Percentiles rank a stretch among this genome's conserved stretches.
Conservation (phyloP, 2,113 vertebrate species). For the Tenebrosternarchus preto region DNA sequence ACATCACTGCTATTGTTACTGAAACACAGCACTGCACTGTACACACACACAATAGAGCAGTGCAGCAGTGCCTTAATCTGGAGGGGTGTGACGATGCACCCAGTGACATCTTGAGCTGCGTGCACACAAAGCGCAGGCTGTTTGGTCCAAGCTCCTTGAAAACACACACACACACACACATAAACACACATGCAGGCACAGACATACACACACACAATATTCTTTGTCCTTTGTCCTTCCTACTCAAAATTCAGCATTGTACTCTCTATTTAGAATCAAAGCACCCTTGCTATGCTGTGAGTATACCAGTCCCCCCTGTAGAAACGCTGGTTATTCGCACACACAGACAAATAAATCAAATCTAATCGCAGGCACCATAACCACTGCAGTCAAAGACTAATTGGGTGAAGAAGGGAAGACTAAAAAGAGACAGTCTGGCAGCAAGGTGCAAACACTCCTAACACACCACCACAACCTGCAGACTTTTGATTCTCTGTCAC, state of each 20-base stretch:
- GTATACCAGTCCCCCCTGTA: background rate
- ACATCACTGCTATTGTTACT: slow-evolving; percentile 12
- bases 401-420: slow-evolving; percentile 9
- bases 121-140: slow-evolving; percentile 42
- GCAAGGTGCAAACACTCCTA: slow-evolving; percentile 28
- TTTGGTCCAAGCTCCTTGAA: slow-evolving; percentile 23
- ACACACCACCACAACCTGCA: slow-evolving; percentile 4
- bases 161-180: slow-evolving; percentile 28
- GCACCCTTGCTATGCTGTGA: background rate
- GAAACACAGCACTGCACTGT: slow-evolving; percentile 9
- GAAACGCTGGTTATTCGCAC: slow-evolving; percentile 21
- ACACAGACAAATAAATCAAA: slow-evolving; percentile 21
- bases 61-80: background rate
- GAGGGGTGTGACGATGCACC: slow-evolving; percentile 19
- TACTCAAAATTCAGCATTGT: slow-evolving; percentile 16
- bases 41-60: slow-evolving; percentile 2
- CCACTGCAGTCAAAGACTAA: slow-evolving; percentile 30
- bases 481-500: background rate
- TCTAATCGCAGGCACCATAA: slow-evolving; percentile 9
- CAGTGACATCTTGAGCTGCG: slow-evolving; percentile 46
- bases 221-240: slow-evolving; percentile 41
- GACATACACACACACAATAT: slow-evolving; percentile 30
- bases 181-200: slow-evolving; percentile 11
- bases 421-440: slow-evolving; percentile 12
- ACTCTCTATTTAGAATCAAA: background rate